Base-by-base conservation (phyloP, 1,140 invertebrate genomes). In the Drosophila neocordata region DNA sequence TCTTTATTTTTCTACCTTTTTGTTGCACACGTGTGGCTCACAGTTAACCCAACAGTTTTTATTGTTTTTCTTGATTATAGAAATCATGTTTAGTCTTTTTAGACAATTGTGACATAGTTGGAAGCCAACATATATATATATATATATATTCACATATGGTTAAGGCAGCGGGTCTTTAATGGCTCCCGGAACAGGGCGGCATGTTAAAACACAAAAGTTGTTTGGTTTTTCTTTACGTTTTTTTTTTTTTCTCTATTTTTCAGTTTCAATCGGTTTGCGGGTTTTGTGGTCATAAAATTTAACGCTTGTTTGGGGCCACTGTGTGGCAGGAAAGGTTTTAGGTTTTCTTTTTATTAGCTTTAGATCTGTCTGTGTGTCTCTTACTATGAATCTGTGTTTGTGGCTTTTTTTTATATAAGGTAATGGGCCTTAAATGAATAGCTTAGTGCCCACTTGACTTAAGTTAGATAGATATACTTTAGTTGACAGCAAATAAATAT, bases 71-170 rank as follows among this genome's bases (percentile, higher is more conserved):
- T 81, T 73, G 61, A 67, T 61, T 83, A 78, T 83, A 64, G 71
- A 83, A 83, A 79, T 48, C 60, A 62, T 58, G 35, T 38, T 55
- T 61, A 38, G 48, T 63, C 44, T 27, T 61, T 59, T 61, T 59
- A 63, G 53, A 65, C 81, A 84, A 83, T 84, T 83, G 79, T 84
- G 79, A 73, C 79, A 83, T 65, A 79, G 80, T 75, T 75, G 80
- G 58, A n/a, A 13, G 58, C 5, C 7, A 31, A 31, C 27, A 31
- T 31, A 31, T 6, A 31, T 31, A 31, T 31, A 31, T 31, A 31
- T 31, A 31, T 31, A 31, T 6, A 31, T 31, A 31, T 31, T 3
- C 27, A 55, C 67, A 75, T 75, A 72, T 65, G 66, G 66, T 56
- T 67, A 65, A 64, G 37, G 41, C 38, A 77, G 70, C 44, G 59